Base-by-base conservation (phyloP, 2,888 invertebrate genomes). In the Drosophila meridiana region DNA sequence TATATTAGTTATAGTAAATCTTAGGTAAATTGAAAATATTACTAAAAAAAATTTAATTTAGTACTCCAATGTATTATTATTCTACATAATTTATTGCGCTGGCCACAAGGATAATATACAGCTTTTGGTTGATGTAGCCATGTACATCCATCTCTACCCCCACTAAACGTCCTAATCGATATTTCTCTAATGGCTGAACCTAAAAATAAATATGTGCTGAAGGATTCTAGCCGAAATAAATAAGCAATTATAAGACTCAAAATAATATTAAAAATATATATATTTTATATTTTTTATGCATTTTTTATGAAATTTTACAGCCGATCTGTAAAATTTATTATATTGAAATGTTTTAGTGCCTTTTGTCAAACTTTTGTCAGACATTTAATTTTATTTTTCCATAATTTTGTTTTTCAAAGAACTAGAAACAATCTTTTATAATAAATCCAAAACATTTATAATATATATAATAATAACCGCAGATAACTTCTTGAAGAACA, bases 171-270 rank as follows among this genome's bases (percentile, higher is more conserved):
- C 20, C 28, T 14, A 52, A 52, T 52, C 50, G 50, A 52, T 52
- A 52, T 52, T 52, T 52, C 3, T 34, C 20, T 52, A 52, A 52
- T 52, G 50, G 50, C 32, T 34, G 6, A 52, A 34, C 5, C 9
- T 52, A 52, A 34, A 52, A 52, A 52, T 34, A 52, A 50, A 32
- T 32, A 9, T n/a, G n/a, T n/a, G 32, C n/a, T 20, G 9, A 32
- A 4, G 32, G 34, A 11, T 11, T 20, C n/a, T 2, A 34, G 11
- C 32, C 11, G 20, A 52, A 50, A 32, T 30, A 14, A n/a, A n/a
- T 1, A 20, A 3, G 3, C 20, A 34, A 52, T 34, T 20, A n/a
- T 4, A 5, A 4, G n/a, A 11, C n/a, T 20, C 5, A 5, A n/a
- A 30, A 50, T 11, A 32, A n/a, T 32, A 5, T 32, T n/a, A 50